phyloP scores from a whole-genome alignment of 2,113 vertebrate genomes.

The Phaethon lepturus region DNA sequence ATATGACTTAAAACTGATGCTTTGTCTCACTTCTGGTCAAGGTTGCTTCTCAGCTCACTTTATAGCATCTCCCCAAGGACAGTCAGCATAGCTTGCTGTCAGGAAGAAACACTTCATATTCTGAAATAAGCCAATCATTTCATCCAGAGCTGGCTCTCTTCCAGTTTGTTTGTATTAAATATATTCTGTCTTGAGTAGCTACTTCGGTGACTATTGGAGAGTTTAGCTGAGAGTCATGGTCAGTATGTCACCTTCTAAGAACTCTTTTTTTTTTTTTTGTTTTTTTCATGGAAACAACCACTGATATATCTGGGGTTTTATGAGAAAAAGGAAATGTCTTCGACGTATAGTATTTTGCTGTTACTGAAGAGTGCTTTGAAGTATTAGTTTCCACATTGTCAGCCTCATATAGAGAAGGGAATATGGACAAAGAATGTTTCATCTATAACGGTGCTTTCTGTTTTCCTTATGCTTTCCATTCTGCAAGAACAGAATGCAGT shows the following conservation, averaged over 20 bases:
- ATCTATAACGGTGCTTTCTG: background rate
- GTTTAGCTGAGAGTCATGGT: background rate
- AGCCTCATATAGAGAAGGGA: background rate
- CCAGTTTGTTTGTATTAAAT: background rate
- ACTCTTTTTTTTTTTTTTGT: background rate
- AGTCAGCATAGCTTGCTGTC: background rate
- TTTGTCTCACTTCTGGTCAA: background rate
- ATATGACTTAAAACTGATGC: background rate
- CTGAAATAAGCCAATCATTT: conserved; percentile 4
- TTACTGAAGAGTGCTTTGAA: background rate
- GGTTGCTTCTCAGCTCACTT: background rate
- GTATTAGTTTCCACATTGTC: background rate
- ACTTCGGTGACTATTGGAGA: background rate
- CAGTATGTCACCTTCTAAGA: background rate
- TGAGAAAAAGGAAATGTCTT: background rate
- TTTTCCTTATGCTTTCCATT: background rate
- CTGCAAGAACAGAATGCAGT: background rate
- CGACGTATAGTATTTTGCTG: background rate
- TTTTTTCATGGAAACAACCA: background rate
- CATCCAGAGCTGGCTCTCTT: background rate
- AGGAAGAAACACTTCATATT: background rate
- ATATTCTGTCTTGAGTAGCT: background rate
- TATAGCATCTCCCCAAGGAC: background rate
- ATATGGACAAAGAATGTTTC: background rate
- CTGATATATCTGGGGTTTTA: background rate